These are phyloP conservation scores for Hydrochoerus hydrochaeris DNA, from an alignment of 2,113 vertebrate genomes.

Conservation along the genomic window DNA sequence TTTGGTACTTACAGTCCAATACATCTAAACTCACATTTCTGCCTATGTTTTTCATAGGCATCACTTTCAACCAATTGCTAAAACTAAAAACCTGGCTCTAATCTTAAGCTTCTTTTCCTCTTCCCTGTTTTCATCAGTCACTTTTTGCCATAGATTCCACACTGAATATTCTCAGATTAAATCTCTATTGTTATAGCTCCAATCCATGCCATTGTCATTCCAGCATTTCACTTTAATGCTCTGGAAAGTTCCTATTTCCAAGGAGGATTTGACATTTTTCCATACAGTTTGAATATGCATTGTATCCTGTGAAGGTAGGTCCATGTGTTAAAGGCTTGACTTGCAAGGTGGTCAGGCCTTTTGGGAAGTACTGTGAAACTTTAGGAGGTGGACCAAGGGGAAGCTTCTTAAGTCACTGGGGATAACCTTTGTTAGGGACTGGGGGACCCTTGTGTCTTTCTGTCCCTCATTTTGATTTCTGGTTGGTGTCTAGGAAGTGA, in stretches of 20 bases:
- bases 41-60: neutral
- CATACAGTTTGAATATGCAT: neutral
- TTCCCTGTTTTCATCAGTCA: neutral
- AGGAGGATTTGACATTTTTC: neutral
- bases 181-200: neutral
- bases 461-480: neutral
- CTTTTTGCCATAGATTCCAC: too few relatives aligned
- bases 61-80: neutral
- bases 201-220: neutral
- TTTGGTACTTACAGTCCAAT: neutral
- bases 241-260: neutral
- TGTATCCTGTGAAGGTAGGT: neutral
- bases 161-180: neutral
- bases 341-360: rapidly evolving
- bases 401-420: neutral
- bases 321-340: neutral
- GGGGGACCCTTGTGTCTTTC: too few relatives aligned
- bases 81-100: neutral
- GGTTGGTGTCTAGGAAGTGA: neutral
- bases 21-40: neutral
- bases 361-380: neutral
- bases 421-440: neutral
- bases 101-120: neutral
- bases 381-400: neutral
- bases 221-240: neutral